Evolutionary conservation across 2,797 vertebrate species (phyloP), one percentile per base, ranked within the genome.

Genomic region (Phrynocephalus vlangalii): DNA sequence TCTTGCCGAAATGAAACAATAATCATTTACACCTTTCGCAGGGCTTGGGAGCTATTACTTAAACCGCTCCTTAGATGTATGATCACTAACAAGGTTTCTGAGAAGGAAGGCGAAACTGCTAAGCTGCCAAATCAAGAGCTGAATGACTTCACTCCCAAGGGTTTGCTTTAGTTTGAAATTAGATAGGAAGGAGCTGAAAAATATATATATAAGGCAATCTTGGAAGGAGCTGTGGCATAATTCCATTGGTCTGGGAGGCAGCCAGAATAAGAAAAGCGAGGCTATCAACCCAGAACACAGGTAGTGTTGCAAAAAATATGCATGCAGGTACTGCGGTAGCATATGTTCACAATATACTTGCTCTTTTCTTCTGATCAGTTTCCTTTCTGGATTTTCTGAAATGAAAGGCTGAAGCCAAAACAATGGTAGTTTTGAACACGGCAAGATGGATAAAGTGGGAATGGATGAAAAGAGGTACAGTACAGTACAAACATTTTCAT

Each of bases 31-130:
- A 86, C 68, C 73, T 90, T 91, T 93, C 82, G 94, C 67, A 68
- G 68, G 91, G 83, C 92, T 90, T 91, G 86, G 90, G 94, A 96
- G 88, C 83, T 93, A 91, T 94, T 92, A 90, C 84, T 94, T 94
- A 96, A 96, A 93, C 82, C 56, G 92, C 92, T 94, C 90, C 90
- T 90, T 93, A 92, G 88, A 93, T 92, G 71, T 94, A 91, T 95
- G 95, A 91, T 63, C 93, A 92, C 93, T 96, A 97, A 96, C 89
- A 95, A 95, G 93, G 86, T 96, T 95, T 94, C 89, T 87, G 93
- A 96, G 92, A 95, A 88, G 90, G 78, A 87, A 84, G 87, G 88
- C 1, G 92, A 90, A 94, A 88, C 78, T 90, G 88, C 93, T 93
- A 86, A 93, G 82, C 60, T 94, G 91, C 94, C 90, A 94, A 91